A percentile compares a stretch with the other conserved stretches of the same genome.
phyloP scores from a whole-genome alignment of 2,113 vertebrate species.

The Cynoglossus semilaevis region DNA sequence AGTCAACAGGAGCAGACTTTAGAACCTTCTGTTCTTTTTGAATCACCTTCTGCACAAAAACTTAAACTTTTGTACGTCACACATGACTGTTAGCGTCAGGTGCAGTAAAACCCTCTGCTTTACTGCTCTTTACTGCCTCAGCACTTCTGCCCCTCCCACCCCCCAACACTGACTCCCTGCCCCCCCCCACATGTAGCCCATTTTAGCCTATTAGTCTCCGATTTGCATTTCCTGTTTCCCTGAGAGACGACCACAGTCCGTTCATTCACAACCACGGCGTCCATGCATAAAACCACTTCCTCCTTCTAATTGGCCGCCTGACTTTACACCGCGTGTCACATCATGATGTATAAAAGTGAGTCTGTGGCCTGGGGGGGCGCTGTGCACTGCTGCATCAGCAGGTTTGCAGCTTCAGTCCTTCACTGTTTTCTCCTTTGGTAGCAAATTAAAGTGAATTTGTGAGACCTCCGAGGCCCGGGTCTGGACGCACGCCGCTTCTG shows the following conservation, averaged over 20 bases:
- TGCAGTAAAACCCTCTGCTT: not conserved
- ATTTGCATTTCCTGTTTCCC: not conserved
- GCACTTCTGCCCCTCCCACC: not conserved
- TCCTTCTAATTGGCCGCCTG: not conserved
- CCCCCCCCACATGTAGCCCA: not conserved
- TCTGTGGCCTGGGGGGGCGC: not conserved
- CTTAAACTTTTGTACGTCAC: no score
- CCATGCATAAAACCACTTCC: not conserved
- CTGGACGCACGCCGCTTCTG: not conserved
- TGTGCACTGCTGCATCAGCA: constrained; percentile 14
- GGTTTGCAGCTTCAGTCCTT: not conserved
- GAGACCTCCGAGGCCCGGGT: constrained; percentile 1
- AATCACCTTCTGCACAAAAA: no score
- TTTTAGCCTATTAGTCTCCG: not conserved
- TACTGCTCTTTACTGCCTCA: not conserved
- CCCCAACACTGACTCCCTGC: not conserved
- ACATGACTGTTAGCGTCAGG: not conserved
- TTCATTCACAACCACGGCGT: not conserved
- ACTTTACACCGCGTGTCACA: not conserved
- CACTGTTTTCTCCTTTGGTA: constrained; percentile 1
- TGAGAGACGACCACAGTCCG: not conserved
- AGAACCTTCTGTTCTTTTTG: no score
- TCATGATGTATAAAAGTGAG: constrained; percentile 4
- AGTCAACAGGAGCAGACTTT: no score
- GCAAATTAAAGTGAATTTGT: constrained; percentile 25